Evolutionary conservation across 2,113 vertebrate species (phyloP), one percentile per base, ranked within the genome.

Genomic region (Vulpes ferrilata): DNA sequence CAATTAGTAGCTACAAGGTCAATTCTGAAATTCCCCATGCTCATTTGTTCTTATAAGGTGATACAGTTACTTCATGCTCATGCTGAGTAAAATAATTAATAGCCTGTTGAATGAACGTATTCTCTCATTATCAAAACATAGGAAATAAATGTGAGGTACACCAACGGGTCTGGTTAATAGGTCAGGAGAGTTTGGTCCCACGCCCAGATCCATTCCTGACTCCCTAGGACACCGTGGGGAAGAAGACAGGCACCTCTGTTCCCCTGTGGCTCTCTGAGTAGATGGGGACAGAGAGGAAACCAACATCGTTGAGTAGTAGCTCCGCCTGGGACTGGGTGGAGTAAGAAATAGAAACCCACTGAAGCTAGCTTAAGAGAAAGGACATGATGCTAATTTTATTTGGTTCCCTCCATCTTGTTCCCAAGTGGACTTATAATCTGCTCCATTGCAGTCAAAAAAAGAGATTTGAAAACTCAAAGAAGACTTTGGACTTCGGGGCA

Each of bases 51-150:
- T 93, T 32, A 69, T 85, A 64, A 65, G 53, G 59, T 60, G 38
- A 90, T 48, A 57, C 20, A 51, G 57, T 59, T 55, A 11, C 35
- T 93, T 53, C 76, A 35, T 71, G 48, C 27, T 90, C 84, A 92
- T 32, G 85, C 59, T 84, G 88, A 95, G 81, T 60, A 13, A 95
- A 88, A 92, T 93, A 95, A 94, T 81, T 81, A 98, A 76, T 73
- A 90, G 76, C 35, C n/a, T 38, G n/a, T 53, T 76, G 51, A 69
- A 38, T 38, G 64, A 55, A 87, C 60, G 43, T 43, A 84, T 86
- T 90, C 57, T 93, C 74, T 93, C 69, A 57, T 80, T 96, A 96
- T 53, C 55, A 65, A 83, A 84, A 90, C 43, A 35, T 2, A 84
- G 73, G 55, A 38, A 8, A 11, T 65, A 80, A 62, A 81, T 30